A percentile compares a stretch with the other conserved stretches of the same genome.
These are phyloP conservation scores for Podarcis lilfordi DNA, from an alignment of 2,797 vertebrate species.

Conservation along the genomic window DNA sequence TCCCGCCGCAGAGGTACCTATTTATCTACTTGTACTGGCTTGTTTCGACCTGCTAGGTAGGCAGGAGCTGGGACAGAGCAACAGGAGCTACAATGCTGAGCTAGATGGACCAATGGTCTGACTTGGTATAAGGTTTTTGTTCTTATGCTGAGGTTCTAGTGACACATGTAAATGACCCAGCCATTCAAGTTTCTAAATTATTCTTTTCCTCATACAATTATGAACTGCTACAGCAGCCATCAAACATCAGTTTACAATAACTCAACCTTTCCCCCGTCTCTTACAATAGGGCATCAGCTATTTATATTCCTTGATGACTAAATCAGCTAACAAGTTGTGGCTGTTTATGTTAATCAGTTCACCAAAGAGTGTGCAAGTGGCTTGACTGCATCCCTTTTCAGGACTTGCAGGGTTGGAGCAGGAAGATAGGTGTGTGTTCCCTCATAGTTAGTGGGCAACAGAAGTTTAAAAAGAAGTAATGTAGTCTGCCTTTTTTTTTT, in stretches of 20 bases:
- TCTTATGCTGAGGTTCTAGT: not conserved
- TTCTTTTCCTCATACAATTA: not conserved
- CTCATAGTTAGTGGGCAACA: not conserved
- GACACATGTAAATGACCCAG: not conserved
- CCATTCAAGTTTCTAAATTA: constrained; percentile 17
- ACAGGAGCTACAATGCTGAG: too few species aligned
- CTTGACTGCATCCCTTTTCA: not conserved
- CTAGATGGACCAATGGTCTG: too few species aligned
- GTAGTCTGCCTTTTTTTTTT: not conserved
- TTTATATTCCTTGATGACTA: constrained; percentile 28
- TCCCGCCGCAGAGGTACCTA: too few species aligned
- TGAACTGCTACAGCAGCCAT: not conserved
- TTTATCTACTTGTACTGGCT: too few species aligned
- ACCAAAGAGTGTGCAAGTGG: not conserved
- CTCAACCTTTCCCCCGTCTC: not conserved
- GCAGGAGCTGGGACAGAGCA: too few species aligned
- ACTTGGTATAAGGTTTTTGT: too few species aligned
- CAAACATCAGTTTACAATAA: constrained; percentile 13
- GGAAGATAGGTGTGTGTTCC: not conserved
- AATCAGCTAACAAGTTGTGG: constrained; percentile 37
- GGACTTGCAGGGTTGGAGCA: not conserved
- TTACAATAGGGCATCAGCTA: constrained; percentile 6
- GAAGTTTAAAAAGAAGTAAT: not conserved
- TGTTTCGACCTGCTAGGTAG: too few species aligned
- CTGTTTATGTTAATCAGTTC: constrained; percentile 27